These are phyloP conservation scores for Brachyistius frenatus DNA, from an alignment of 2,113 vertebrate genomes.

Conservation along the genomic window DNA sequence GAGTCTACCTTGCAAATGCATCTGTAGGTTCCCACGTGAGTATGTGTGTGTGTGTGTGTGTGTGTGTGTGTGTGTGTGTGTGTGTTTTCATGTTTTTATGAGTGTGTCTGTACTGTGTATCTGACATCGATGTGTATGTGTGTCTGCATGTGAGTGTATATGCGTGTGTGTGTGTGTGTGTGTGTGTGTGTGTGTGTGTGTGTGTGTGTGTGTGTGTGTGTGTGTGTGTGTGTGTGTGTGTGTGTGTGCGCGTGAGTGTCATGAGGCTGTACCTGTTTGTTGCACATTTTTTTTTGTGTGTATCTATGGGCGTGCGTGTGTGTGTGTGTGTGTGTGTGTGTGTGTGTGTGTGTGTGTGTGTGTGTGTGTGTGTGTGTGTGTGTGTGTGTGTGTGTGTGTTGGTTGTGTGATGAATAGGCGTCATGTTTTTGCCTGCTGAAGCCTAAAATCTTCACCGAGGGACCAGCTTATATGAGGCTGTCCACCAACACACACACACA, in stretches of 20 bases:
- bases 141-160: background rate
- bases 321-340: conserved; percentile 23
- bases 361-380: conserved; percentile 26
- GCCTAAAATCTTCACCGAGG: conserved; percentile 61
- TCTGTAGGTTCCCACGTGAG: background rate
- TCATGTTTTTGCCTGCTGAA: conserved; percentile 55
- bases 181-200: conserved; percentile 13
- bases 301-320: background rate
- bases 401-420: conserved; percentile 64
- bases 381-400: conserved; percentile 30
- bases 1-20: conserved; percentile 32
- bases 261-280: background rate
- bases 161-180: background rate
- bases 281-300: background rate
- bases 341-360: conserved; percentile 30
- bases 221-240: conserved; percentile 14
- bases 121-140: background rate
- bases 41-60: background rate
- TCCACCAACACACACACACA: conserved; percentile 5
- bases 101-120: conserved; percentile 33
- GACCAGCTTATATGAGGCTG: conserved; percentile 35
- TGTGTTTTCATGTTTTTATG: conserved; percentile 21
- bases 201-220: conserved; percentile 3
- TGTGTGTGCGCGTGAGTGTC: conserved; percentile 10
- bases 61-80: background rate